These are phyloP conservation scores for Phataginus tetradactyla DNA, from an alignment of 2,797 vertebrate species.

Conservation along the genomic window DNA sequence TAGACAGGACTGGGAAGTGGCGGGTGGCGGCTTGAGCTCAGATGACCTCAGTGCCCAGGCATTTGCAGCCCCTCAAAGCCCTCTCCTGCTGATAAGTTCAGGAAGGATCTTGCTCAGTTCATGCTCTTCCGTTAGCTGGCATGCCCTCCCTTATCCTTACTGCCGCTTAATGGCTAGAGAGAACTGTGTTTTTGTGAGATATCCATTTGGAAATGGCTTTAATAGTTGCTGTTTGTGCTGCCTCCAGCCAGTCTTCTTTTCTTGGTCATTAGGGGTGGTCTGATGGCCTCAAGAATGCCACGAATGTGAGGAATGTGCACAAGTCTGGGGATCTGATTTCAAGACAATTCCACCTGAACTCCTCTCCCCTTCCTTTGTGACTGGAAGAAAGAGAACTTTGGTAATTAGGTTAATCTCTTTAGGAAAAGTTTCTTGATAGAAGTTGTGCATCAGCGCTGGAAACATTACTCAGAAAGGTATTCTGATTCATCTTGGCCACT, in stretches of 20 bases:
- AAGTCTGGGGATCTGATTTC: slow-evolving; percentile 79
- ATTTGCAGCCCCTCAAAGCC: slow-evolving; percentile 63
- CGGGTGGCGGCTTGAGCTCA: not conserved
- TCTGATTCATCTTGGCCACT: slow-evolving; percentile 55
- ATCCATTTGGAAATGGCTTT: slow-evolving; percentile 79
- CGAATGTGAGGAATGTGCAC: slow-evolving; percentile 84
- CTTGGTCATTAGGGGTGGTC: slow-evolving; percentile 73
- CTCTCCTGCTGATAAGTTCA: slow-evolving; percentile 62
- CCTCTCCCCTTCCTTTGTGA: slow-evolving; percentile 71
- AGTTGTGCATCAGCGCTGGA: slow-evolving; percentile 50
- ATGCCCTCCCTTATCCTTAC: slow-evolving; percentile 52
- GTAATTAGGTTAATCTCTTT: slow-evolving; percentile 77
- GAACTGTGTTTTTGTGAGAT: slow-evolving; percentile 61
- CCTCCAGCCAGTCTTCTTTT: slow-evolving; percentile 37
- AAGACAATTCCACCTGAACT: slow-evolving; percentile 81
- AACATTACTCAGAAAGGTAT: slow-evolving; percentile 24
- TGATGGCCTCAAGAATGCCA: slow-evolving; percentile 83
- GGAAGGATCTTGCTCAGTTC: slow-evolving; percentile 53
- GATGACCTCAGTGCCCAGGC: slow-evolving; percentile 79
- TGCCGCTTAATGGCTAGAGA: slow-evolving; percentile 58
- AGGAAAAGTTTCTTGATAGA: slow-evolving; percentile 39
- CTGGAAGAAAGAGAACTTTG: slow-evolving; percentile 68
- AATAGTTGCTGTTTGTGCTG: slow-evolving; percentile 74
- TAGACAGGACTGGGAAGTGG: not conserved
- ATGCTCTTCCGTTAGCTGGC: slow-evolving; percentile 51